These are phyloP conservation scores for Enteromius unitaeniatus DNA, from an alignment of 2,797 vertebrate genomes.

Conservation along the genomic window DNA sequence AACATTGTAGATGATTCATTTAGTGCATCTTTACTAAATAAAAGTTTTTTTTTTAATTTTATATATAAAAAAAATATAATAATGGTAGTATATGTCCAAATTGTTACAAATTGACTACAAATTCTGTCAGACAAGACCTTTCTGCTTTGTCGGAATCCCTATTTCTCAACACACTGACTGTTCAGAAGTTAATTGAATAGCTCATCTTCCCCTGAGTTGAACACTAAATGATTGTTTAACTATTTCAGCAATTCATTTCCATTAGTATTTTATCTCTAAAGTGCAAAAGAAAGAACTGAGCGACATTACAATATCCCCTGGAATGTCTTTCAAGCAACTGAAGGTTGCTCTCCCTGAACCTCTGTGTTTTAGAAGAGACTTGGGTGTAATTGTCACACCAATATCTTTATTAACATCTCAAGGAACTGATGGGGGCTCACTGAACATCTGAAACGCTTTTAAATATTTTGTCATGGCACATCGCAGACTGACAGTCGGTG, in stretches of 20 bases:
- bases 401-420: slow-evolving; percentile 60
- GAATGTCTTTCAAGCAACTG: slow-evolving; percentile 51
- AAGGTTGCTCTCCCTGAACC: slow-evolving; percentile 51
- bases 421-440: slow-evolving; percentile 47
- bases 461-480: slow-evolving; percentile 53
- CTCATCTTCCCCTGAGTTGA: background rate
- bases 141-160: slow-evolving; percentile 8
- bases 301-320: slow-evolving; percentile 47
- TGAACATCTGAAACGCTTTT: slow-evolving; percentile 55
- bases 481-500: slow-evolving; percentile 49
- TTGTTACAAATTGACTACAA: background rate
- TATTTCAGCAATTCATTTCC: slow-evolving; percentile 21
- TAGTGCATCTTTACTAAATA: background rate
- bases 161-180: slow-evolving; percentile 11
- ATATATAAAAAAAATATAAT: background rate
- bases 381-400: slow-evolving; percentile 50
- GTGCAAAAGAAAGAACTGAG: slow-evolving; percentile 45
- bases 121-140: background rate
- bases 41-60: background rate
- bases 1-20: background rate
- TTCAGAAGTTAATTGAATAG: slow-evolving; percentile 2
- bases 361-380: slow-evolving; percentile 52
- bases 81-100: background rate
- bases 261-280: slow-evolving; percentile 47
- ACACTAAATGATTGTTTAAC: background rate